phyloP scores from a whole-genome alignment of 2,113 vertebrate species.

The Corythornis cristatus region DNA sequence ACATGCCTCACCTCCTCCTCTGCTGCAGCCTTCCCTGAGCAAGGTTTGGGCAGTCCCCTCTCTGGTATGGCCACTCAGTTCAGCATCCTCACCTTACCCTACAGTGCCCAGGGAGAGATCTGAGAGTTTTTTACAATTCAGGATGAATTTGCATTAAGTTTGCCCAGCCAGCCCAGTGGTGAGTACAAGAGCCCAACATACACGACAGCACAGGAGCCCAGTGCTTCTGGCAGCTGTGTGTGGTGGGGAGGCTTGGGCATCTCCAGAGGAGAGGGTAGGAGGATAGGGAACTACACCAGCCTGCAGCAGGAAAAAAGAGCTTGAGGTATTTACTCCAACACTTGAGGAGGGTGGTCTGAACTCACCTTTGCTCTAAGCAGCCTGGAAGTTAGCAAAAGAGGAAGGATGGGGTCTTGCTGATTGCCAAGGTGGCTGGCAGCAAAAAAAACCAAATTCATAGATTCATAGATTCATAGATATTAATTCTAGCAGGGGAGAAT shows the following conservation, averaged over 20 bases:
- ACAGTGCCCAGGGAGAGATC: background rate
- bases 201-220: rapidly evolving
- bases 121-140: background rate
- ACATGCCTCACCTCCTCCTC: background rate
- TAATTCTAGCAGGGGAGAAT: slow-evolving; percentile 17
- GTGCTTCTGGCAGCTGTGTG: background rate
- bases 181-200: rapidly evolving
- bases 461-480: no score
- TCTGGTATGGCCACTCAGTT: background rate
- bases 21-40: background rate
- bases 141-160: background rate
- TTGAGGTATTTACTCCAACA: background rate
- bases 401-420: slow-evolving; percentile 24
- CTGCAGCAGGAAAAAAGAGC: background rate
- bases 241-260: background rate
- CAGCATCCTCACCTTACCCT: background rate
- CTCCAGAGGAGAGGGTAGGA: background rate
- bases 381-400: background rate
- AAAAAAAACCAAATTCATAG: no score
- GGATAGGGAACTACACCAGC: background rate
- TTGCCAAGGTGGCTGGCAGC: slow-evolving; percentile 33
- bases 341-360: background rate
- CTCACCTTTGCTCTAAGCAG: background rate
- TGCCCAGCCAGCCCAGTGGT: background rate
- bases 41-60: background rate